Conservation (phyloP, 2,113 vertebrate genomes). For the Larimichthys polyactis region DNA sequence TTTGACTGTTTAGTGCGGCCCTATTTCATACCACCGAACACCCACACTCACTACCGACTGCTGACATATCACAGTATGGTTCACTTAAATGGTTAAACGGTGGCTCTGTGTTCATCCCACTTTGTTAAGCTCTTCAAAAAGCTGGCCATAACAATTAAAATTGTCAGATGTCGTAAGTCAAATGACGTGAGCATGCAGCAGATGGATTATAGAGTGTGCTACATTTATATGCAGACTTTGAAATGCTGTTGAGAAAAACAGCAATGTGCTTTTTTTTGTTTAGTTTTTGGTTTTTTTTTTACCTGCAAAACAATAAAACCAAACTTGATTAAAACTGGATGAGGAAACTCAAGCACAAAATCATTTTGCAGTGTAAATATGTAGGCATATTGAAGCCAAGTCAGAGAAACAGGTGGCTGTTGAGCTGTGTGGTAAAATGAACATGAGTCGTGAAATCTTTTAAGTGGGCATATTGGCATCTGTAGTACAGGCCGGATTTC, state of each 20-base stretch:
- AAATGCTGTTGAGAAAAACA: background rate
- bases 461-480: slow-evolving; percentile 24
- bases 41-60: too few species aligned
- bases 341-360: background rate
- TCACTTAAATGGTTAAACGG: too few species aligned
- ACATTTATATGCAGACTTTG: background rate
- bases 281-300: background rate
- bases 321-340: background rate
- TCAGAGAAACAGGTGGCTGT: slow-evolving; percentile 26
- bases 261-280: too few species aligned
- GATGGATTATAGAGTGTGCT: background rate
- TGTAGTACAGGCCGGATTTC: background rate
- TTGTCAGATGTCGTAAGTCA: too few species aligned
- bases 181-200: background rate
- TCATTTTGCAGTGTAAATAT: slow-evolving; percentile 27
- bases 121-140: too few species aligned
- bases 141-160: too few species aligned
- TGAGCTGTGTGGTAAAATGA: slow-evolving; percentile 21
- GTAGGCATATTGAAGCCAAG: slow-evolving; percentile 20
- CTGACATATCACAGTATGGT: too few species aligned
- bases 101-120: too few species aligned
- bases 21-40: too few species aligned
- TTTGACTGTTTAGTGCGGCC: too few species aligned
- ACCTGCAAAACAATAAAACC: background rate
- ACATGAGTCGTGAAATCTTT: slow-evolving; percentile 27